Evolutionary conservation across 2,797 vertebrate species (phyloP).

Genomic region (Discoglossus pictus): DNA sequence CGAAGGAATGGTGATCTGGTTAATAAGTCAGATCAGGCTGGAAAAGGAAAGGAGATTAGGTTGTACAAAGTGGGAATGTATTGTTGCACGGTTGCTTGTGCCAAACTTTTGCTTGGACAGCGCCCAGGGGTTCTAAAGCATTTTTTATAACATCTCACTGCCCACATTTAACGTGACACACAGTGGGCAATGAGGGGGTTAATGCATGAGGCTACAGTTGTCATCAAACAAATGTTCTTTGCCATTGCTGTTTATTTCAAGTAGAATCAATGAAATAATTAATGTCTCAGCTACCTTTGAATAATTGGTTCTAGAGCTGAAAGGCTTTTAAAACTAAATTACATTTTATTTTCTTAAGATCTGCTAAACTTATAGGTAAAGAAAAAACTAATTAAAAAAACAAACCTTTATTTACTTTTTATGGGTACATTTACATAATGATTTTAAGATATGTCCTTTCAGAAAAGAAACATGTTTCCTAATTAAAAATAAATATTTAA

Average conservation of each 20-base stretch:
- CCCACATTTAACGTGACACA: too few species aligned
- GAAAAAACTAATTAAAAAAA: constrained; percentile 40
- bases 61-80: too few species aligned
- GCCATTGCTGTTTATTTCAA: constrained; percentile 6
- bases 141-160: too few species aligned
- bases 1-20: too few species aligned
- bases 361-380: constrained; percentile 31
- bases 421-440: constrained; percentile 26
- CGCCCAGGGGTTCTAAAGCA: too few species aligned
- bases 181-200: constrained; percentile 15
- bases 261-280: constrained; percentile 31
- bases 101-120: too few species aligned
- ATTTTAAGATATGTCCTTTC: constrained; percentile 6
- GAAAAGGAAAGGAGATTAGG: too few species aligned
- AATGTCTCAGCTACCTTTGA: constrained; percentile 25
- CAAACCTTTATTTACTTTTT: constrained; percentile 6
- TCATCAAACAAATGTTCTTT: constrained; percentile 10
- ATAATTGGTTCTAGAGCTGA: constrained; percentile 32
- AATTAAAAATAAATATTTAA: constrained; percentile 27
- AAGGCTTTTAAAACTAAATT: constrained; percentile 36
- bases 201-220: constrained; percentile 20
- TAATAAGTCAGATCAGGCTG: too few species aligned
- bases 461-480: constrained; percentile 9
- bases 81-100: too few species aligned
- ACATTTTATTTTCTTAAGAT: constrained; percentile 44